Evolutionary conservation across 2,113 vertebrate species (phyloP).

Genomic region (Aphelocoma coerulescens): DNA sequence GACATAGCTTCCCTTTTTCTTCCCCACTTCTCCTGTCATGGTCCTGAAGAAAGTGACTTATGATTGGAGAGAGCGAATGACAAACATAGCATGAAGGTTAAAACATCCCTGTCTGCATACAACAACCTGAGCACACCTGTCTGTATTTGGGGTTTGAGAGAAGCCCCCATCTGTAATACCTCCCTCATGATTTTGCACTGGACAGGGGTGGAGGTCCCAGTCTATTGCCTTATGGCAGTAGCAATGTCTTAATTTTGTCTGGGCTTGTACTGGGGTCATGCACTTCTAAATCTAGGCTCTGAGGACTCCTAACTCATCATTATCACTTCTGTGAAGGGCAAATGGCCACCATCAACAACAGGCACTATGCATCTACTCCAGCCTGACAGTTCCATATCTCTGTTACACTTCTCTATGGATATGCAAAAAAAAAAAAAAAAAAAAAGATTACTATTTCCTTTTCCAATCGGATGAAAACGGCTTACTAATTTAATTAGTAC

Average conservation of each 20-base stretch:
- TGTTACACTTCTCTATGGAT: not conserved
- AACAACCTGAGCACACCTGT: not conserved
- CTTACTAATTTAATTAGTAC: not conserved
- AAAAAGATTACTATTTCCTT: not conserved
- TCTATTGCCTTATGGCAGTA: not conserved
- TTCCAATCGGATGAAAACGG: not conserved
- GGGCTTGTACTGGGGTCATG: not conserved
- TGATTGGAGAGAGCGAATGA: not conserved
- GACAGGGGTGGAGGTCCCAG: not conserved
- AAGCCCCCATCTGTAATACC: fast-evolving
- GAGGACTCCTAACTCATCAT: fast-evolving
- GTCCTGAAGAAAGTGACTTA: not conserved
- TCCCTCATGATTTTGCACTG: not conserved
- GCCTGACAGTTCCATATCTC: not conserved
- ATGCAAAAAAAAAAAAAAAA: not conserved
- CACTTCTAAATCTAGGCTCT: not conserved
- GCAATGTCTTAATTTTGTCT: not conserved
- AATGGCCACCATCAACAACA: not conserved
- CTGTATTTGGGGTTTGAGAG: not conserved
- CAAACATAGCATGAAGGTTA: not conserved
- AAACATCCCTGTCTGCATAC: not conserved
- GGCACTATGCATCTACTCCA: not conserved
- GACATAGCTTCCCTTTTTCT: not conserved
- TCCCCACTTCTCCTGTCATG: not conserved
- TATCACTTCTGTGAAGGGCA: not conserved